phyloP scores from a whole-genome alignment of 2,888 invertebrate genomes.

The Drosophila infuscata region DNA sequence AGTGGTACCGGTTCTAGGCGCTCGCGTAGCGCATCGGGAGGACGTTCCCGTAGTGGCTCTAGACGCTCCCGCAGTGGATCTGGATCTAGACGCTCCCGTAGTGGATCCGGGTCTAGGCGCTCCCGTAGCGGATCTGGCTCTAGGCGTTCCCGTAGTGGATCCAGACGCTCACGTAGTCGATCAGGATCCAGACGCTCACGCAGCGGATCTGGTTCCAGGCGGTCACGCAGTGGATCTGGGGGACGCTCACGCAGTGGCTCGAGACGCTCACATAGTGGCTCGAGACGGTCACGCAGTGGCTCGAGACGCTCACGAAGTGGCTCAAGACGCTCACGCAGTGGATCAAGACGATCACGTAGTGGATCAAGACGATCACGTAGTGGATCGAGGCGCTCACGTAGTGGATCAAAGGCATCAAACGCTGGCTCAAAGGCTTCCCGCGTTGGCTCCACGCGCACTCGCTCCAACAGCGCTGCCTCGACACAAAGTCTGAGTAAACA shows the following conservation, averaged over 20 bases:
- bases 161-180: constrained; percentile 71
- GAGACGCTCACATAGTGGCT: constrained; percentile 31
- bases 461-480: constrained; percentile 49
- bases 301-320: constrained; percentile 65
- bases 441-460: constrained; percentile 65
- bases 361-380: constrained; percentile 62
- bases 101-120: constrained; percentile 59
- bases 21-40: constrained; percentile 46
- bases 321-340: constrained; percentile 55
- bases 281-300: constrained; percentile 49
- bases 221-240: constrained; percentile 60
- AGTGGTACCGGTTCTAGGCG: constrained; percentile 62
- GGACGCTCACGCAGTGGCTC: constrained; percentile 70
- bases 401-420: constrained; percentile 41
- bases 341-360: constrained; percentile 66
- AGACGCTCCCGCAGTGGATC: constrained; percentile 64
- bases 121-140: constrained; percentile 56
- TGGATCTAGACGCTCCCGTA: constrained; percentile 56
- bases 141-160: constrained; percentile 56
- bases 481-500: constrained; percentile 40
- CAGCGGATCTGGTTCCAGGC: constrained; percentile 46
- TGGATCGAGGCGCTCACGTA: constrained; percentile 64
- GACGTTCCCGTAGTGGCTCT: constrained; percentile 68
- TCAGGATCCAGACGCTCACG: constrained; percentile 65
- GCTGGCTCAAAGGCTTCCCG: constrained; percentile 49